Evolutionary conservation across 1,140 invertebrate species (phyloP).

Genomic region (Aricia agestis): DNA sequence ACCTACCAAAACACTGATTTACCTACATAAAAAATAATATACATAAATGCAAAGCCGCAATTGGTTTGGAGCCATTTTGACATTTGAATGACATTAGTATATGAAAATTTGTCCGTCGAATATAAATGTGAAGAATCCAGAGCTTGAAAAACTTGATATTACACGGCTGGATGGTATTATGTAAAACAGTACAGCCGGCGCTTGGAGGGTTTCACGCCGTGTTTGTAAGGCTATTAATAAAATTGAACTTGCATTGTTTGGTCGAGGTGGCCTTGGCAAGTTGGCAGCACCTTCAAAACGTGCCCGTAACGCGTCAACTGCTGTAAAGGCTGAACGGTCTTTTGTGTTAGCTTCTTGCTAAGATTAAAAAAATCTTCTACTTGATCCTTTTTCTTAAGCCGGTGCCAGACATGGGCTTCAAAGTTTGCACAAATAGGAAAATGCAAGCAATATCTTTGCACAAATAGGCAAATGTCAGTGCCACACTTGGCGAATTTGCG

Average conservation of each 20-base stretch:
- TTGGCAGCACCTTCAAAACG: slow-evolving; percentile 31
- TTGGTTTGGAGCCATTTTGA: too few relatives aligned
- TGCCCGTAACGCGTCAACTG: slow-evolving; percentile 31
- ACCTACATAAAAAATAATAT: too few relatives aligned
- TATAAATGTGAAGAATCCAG: too few relatives aligned
- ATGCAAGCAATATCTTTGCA: too few relatives aligned
- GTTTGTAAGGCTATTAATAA: not conserved
- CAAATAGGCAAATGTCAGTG: too few relatives aligned
- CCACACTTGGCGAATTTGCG: too few relatives aligned
- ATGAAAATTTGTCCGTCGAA: too few relatives aligned
- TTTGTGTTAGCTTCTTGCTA: slow-evolving; percentile 20
- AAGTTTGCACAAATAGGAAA: too few relatives aligned
- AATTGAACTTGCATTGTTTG: slow-evolving; percentile 3
- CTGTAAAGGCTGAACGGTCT: slow-evolving; percentile 28
- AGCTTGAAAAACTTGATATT: not conserved
- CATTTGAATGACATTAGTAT: too few relatives aligned
- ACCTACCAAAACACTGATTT: too few relatives aligned
- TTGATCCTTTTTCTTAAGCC: not conserved
- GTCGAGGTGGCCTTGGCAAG: slow-evolving; percentile 16
- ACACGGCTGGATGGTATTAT: not conserved
- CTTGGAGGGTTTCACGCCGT: not conserved
- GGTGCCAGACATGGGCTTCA: too few relatives aligned
- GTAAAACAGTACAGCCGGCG: not conserved
- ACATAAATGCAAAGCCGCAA: too few relatives aligned
- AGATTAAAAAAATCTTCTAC: not conserved